These are phyloP conservation scores for Zootermopsis nevadensis DNA, from an alignment of 2,888 invertebrate species.

Conservation along the genomic window DNA sequence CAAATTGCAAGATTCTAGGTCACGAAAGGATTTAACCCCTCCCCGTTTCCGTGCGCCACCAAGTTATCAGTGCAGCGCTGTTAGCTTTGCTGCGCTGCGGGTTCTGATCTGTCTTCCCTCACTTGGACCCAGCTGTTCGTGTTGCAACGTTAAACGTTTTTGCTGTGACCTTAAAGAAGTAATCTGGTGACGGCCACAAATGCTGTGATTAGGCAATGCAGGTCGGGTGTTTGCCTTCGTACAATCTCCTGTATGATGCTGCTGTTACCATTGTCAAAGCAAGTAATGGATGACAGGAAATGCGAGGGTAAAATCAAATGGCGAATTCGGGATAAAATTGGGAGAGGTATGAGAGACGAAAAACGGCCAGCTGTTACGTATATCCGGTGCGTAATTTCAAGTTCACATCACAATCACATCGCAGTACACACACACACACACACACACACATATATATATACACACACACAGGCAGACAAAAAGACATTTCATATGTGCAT, in stretches of 20 bases:
- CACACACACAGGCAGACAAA: not conserved
- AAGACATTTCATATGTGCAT: not conserved
- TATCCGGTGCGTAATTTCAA: not conserved
- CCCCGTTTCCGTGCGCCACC: too few relatives aligned
- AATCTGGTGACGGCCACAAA: too few relatives aligned
- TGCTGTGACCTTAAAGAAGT: too few relatives aligned
- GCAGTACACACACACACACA: not conserved
- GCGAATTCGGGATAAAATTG: slow-evolving; percentile 16
- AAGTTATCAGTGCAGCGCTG: too few relatives aligned
- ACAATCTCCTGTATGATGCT: not conserved
- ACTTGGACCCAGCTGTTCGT: too few relatives aligned
- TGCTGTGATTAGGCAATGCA: not conserved
- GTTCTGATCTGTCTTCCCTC: too few relatives aligned
- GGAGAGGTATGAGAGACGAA: not conserved
- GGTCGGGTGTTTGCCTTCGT: not conserved
- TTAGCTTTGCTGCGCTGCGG: too few relatives aligned
- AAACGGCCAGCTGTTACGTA: slow-evolving; percentile 10
- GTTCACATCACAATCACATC: not conserved
- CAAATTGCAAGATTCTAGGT: too few relatives aligned
- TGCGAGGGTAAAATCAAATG: not conserved
- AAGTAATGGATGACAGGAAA: slow-evolving; percentile 21
- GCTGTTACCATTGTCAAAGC: not conserved
- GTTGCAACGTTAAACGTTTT: too few relatives aligned
- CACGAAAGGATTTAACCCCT: too few relatives aligned
- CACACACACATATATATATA: not conserved